Evolutionary conservation across 2,797 vertebrate genomes (phyloP).

Genomic region (Dendrocincla tyrannina): DNA sequence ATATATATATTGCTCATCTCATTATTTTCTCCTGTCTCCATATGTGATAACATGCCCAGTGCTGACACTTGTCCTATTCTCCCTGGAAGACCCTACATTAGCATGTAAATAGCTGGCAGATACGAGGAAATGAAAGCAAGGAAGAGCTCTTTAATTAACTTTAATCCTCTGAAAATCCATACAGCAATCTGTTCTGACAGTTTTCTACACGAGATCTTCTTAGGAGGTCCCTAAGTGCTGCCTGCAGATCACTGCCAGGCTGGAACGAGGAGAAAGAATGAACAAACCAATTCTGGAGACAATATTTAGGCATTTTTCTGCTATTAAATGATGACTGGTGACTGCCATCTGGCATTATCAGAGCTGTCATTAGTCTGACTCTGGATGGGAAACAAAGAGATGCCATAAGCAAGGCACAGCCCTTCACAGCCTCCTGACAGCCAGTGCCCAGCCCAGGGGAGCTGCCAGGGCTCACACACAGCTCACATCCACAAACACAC

Average conservation of each 20-base stretch:
- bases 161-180: slow-evolving; percentile 81
- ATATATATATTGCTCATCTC: slow-evolving; percentile 23
- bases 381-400: slow-evolving; percentile 4
- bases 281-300: neutral
- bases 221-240: slow-evolving; percentile 57
- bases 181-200: slow-evolving; percentile 73
- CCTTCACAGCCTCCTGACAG: neutral
- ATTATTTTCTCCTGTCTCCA: slow-evolving; percentile 61
- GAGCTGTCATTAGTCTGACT: slow-evolving; percentile 24
- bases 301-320: slow-evolving; percentile 18
- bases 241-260: slow-evolving; percentile 34
- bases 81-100: slow-evolving; percentile 73
- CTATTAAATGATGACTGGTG: slow-evolving; percentile 14
- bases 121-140: slow-evolving; percentile 73
- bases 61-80: slow-evolving; percentile 68
- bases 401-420: neutral
- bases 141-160: slow-evolving; percentile 84
- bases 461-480: neutral
- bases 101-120: slow-evolving; percentile 83
- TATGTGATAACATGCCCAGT: slow-evolving; percentile 56
- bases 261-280: neutral
- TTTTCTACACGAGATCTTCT: slow-evolving; percentile 65
- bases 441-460: neutral
- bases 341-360: slow-evolving; percentile 45
- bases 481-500: neutral